Conservation (phyloP, 2,113 vertebrate species). For the Syngnathoides biaculeatus region DNA sequence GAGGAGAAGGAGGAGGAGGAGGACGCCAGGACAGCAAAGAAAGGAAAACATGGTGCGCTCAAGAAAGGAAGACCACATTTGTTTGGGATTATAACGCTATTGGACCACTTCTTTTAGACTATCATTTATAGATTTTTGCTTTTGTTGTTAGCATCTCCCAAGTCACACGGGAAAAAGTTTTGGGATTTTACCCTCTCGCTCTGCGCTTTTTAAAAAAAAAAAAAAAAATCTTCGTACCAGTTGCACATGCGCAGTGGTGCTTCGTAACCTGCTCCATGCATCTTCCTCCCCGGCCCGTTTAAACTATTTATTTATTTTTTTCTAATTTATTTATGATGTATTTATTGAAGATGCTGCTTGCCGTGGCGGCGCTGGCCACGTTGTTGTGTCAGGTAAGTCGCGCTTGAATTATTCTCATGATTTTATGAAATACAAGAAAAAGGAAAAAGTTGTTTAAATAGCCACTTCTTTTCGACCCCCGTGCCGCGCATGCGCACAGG, state of each 20-base stretch:
- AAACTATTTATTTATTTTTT: slow-evolving; percentile 57
- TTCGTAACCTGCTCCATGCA: slow-evolving; percentile 61
- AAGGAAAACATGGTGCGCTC: slow-evolving; percentile 62
- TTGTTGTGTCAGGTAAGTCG: slow-evolving; percentile 84
- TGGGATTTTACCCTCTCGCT: slow-evolving; percentile 44
- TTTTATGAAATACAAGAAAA: no score
- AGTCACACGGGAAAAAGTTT: neutral
- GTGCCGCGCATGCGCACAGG: slow-evolving; percentile 63
- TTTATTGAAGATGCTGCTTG: slow-evolving; percentile 81
- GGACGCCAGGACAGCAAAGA: slow-evolving; percentile 50
- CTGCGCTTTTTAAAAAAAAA: neutral
- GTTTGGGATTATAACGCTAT: slow-evolving; percentile 62
- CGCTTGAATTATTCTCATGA: neutral
- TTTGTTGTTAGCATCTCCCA: neutral
- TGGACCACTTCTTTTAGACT: slow-evolving; percentile 32
- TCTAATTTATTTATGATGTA: slow-evolving; percentile 59
- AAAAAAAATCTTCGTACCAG: slow-evolving; percentile 32
- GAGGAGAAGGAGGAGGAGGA: slow-evolving; percentile 56
- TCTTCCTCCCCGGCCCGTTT: slow-evolving; percentile 54
- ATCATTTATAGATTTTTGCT: neutral
- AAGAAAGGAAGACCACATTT: slow-evolving; percentile 17
- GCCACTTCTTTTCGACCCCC: neutral
- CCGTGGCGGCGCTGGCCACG: slow-evolving; percentile 74
- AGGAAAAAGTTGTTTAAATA: no score
- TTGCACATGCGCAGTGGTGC: slow-evolving; percentile 56